phyloP scores from a whole-genome alignment of 2,888 invertebrate species.

The Siphonodentalium dalli region DNA sequence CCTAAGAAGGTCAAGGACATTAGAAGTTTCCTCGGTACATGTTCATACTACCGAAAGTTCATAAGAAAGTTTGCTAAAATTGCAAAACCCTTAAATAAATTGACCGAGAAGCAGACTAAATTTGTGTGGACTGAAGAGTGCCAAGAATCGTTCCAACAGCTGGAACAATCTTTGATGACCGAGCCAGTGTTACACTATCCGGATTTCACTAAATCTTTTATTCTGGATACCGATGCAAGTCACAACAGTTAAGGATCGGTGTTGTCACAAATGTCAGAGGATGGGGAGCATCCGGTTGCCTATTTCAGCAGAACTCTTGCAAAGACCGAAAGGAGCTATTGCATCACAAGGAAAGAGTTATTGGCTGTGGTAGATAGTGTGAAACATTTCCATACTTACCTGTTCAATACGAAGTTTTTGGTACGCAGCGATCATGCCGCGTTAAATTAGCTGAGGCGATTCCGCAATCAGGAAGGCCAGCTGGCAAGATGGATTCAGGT shows the following conservation, averaged over 20 bases:
- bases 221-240: constrained; percentile 25
- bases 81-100: constrained; percentile 18
- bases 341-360: constrained; percentile 23
- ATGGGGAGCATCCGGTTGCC: constrained; percentile 14
- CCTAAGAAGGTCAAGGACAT: constrained; percentile 14
- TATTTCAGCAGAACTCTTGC: constrained; percentile 18
- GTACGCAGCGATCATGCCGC: too few relatives aligned
- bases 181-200: constrained; percentile 19
- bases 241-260: constrained; percentile 13
- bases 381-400: constrained; percentile 24
- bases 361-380: constrained; percentile 18
- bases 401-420: too few relatives aligned
- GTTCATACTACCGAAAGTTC: constrained; percentile 18
- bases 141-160: constrained; percentile 8
- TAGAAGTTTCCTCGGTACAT: constrained; percentile 18
- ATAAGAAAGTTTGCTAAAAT: constrained; percentile 17
- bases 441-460: too few relatives aligned
- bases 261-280: constrained; percentile 19
- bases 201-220: constrained; percentile 1
- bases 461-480: too few relatives aligned
- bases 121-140: constrained; percentile 18
- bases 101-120: constrained; percentile 12
- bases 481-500: too few relatives aligned
- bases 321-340: constrained; percentile 20
- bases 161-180: constrained; percentile 3